Conservation (phyloP, 2,797 vertebrate species). For the Mycteria americana region DNA sequence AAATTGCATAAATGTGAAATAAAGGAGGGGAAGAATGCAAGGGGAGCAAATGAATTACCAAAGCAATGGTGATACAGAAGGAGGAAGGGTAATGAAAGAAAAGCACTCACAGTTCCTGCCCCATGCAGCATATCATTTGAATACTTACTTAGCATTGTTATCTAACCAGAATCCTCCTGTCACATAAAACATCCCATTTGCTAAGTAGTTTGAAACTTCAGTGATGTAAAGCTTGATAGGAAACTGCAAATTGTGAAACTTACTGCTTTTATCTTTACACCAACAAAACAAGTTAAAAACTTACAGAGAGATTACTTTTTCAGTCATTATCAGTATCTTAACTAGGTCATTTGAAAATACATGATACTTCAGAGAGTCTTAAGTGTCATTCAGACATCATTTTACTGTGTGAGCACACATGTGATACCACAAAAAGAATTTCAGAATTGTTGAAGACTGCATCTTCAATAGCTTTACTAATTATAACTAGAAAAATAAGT, state of each 20-base stretch:
- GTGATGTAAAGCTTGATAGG: conserved; percentile 23
- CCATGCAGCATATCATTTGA: not conserved
- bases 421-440: conserved; percentile 23
- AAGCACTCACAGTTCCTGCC: conserved; percentile 18
- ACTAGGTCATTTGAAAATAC: conserved; percentile 60
- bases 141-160: conserved; percentile 24
- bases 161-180: conserved; percentile 38
- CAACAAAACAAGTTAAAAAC: conserved; percentile 46
- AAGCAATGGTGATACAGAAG: not conserved
- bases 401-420: conserved; percentile 15
- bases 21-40: conserved; percentile 7
- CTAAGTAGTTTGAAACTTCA: conserved; percentile 39
- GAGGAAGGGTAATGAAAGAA: conserved; percentile 6
- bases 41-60: conserved; percentile 39
- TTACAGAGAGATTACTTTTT: conserved; percentile 9
- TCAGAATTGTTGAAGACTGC: not conserved
- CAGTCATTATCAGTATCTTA: conserved; percentile 50
- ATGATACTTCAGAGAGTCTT: conserved; percentile 50
- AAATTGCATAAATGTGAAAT: conserved; percentile 46
- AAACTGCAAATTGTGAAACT: conserved; percentile 42
- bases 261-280: conserved; percentile 59
- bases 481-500: not conserved
- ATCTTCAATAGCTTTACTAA: conserved; percentile 16
- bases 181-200: conserved; percentile 54
- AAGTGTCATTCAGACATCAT: conserved; percentile 47